These are phyloP conservation scores for Lethenteron reissneri DNA, from an alignment of 2,113 vertebrate genomes.

Conservation along the genomic window DNA sequence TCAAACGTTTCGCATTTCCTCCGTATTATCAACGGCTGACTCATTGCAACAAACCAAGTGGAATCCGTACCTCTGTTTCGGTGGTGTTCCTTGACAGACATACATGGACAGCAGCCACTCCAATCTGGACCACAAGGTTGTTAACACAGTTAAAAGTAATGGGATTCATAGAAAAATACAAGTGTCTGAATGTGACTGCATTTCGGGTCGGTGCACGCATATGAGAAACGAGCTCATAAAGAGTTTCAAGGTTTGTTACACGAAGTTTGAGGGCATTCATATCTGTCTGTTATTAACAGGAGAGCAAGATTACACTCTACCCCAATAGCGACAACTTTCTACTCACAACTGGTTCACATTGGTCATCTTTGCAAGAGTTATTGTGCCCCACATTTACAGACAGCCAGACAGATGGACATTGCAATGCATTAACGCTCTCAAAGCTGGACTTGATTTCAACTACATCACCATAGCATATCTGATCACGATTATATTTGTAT, in stretches of 20 bases:
- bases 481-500: too few species aligned
- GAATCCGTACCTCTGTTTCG: conserved; percentile 49
- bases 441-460: too few species aligned
- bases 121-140: conserved; percentile 27
- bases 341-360: too few species aligned
- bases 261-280: background rate
- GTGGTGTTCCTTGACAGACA: conserved; percentile 60
- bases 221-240: background rate
- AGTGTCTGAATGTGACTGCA: background rate
- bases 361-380: too few species aligned
- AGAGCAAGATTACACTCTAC: background rate
- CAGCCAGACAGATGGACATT: too few species aligned
- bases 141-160: background rate
- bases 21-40: background rate
- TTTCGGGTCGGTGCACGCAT: background rate
- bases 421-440: too few species aligned
- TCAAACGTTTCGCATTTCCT: background rate
- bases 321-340: too few species aligned
- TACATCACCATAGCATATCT: too few species aligned
- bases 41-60: background rate
- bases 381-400: too few species aligned
- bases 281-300: background rate
- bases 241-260: background rate
- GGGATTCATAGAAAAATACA: background rate
- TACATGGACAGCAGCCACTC: conserved; percentile 61